Percentiles rank a stretch among this genome's conserved stretches.
Evolutionary conservation across 2,888 invertebrate genomes (phyloP).

Genomic region (Papilio demoleus): DNA sequence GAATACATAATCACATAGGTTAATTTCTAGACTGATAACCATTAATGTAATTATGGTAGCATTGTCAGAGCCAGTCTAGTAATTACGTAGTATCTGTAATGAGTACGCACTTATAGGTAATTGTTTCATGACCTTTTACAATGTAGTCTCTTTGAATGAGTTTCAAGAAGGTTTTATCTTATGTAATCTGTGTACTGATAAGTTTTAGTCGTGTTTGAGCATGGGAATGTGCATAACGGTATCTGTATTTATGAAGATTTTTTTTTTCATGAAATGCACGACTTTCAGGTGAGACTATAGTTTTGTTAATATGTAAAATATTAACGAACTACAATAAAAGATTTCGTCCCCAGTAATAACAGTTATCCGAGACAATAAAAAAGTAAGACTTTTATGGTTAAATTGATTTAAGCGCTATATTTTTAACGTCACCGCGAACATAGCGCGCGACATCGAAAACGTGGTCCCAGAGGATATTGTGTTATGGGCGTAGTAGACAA

Average conservation of each 20-base stretch:
- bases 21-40: neutral
- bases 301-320: too few species aligned
- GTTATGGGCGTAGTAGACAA: neutral
- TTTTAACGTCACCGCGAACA: too few species aligned
- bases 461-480: neutral
- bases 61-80: neutral
- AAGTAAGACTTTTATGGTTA: too few species aligned
- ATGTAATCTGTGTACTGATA: neutral
- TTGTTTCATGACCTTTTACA: slow-evolving; percentile 9
- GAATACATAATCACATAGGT: neutral
- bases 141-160: neutral
- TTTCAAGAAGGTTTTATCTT: slow-evolving; percentile 2
- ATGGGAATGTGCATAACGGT: neutral
- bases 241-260: neutral
- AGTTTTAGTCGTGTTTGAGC: neutral
- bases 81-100: neutral
- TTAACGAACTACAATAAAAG: too few species aligned
- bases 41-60: slow-evolving; percentile 3
- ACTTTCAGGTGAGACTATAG: too few species aligned
- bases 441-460: neutral
- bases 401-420: too few species aligned
- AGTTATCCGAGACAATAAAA: too few species aligned
- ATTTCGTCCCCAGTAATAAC: too few species aligned
- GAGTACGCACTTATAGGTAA: neutral
- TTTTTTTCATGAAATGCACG: neutral